A percentile compares a stretch with the other conserved stretches of the same genome.
Evolutionary conservation across 2,113 vertebrate species (phyloP).

Genomic region (Notiomystis cincta): DNA sequence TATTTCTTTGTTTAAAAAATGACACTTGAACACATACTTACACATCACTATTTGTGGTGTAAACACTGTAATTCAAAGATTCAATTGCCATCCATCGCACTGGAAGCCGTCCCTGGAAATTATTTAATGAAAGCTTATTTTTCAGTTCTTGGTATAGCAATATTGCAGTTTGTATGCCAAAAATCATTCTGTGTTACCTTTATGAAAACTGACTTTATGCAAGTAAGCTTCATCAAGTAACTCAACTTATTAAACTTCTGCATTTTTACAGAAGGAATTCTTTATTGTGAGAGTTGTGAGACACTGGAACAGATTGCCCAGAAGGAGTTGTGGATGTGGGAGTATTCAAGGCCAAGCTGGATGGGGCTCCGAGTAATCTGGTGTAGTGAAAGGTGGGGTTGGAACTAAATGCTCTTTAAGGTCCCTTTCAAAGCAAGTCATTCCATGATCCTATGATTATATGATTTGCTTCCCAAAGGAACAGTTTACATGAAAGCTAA

Average conservation of each 20-base stretch:
- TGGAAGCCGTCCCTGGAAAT: slow-evolving; percentile 81
- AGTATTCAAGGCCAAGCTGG: neutral
- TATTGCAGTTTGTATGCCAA: neutral
- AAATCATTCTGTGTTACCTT: neutral
- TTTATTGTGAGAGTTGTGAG: neutral
- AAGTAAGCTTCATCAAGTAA: neutral
- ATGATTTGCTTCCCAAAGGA: neutral
- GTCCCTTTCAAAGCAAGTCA: neutral
- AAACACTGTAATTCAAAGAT: slow-evolving; percentile 89
- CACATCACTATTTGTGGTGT: slow-evolving; percentile 89
- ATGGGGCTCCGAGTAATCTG: neutral
- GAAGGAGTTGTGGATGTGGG: neutral
- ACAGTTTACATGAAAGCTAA: neutral
- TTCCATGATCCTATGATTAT: neutral
- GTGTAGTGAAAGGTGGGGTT: neutral
- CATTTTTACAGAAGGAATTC: neutral
- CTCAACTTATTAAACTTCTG: neutral
- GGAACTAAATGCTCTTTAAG: neutral
- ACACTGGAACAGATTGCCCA: neutral
- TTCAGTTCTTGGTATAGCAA: neutral
- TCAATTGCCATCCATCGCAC: slow-evolving; percentile 92
- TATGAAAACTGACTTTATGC: neutral
- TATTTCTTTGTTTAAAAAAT: neutral
- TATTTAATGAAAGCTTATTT: neutral
- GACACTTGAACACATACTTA: slow-evolving; percentile 60